phyloP scores from a whole-genome alignment of 2,113 vertebrate genomes.

The Condylura cristata region DNA sequence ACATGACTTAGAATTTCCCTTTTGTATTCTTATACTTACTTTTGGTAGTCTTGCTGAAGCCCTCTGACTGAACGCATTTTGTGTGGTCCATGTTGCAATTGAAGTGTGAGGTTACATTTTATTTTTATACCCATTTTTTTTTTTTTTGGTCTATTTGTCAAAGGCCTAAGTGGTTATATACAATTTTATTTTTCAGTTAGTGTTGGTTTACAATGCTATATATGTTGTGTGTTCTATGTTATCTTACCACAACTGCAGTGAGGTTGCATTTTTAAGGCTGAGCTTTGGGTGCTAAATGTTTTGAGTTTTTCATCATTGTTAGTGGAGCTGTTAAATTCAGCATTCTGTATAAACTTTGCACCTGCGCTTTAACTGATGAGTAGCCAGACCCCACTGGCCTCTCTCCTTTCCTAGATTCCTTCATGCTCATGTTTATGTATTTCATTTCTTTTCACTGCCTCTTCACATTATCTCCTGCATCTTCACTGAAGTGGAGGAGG shows the following conservation, averaged over 20 bases:
- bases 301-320: slow-evolving; percentile 26
- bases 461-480: not conserved
- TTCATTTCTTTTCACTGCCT: slow-evolving; percentile 28
- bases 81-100: slow-evolving; percentile 16
- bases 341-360: slow-evolving; percentile 20
- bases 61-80: slow-evolving; percentile 19
- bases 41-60: not conserved
- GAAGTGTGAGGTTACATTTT: not conserved
- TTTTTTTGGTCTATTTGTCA: no score
- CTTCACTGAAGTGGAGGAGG: not conserved
- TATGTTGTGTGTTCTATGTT: not conserved
- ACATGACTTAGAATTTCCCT: not conserved
- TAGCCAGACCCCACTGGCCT: not conserved
- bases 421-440: not conserved
- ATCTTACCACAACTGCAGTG: not conserved
- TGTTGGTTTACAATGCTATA: no score
- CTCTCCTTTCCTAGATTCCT: not conserved
- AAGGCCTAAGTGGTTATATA: no score
- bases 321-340: not conserved
- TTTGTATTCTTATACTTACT: not conserved
- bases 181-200: no score
- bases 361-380: not conserved
- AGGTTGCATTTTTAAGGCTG: slow-evolving; percentile 47
- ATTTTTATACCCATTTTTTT: no score
- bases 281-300: not conserved